phyloP scores from a whole-genome alignment of 35 echinoderm and acorn worm species.

The Amphiura filiformis region DNA sequence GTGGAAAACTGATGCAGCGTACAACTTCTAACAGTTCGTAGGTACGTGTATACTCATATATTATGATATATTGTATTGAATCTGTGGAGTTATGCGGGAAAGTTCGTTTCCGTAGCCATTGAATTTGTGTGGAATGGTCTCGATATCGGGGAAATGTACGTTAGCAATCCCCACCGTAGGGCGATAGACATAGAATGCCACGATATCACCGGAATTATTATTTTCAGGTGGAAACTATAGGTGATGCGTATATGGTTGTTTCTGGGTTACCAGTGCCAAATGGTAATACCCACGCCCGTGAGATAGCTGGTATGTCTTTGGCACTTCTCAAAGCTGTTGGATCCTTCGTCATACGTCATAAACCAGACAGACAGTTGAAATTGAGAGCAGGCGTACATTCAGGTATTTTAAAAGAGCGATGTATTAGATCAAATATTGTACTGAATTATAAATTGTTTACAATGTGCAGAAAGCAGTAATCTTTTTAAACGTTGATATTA shows the following conservation, averaged over 20 bases:
- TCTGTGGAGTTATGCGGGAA: background rate
- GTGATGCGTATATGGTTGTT: background rate
- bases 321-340: conserved; percentile 37
- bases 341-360: conserved; percentile 41
- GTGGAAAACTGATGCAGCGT: no score
- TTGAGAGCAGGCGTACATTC: conserved; percentile 57
- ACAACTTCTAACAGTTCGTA: background rate
- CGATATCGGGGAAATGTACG: background rate
- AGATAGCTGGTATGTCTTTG: conserved; percentile 54
- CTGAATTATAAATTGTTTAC: no score
- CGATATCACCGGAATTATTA: conserved; percentile 7
- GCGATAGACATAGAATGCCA: background rate
- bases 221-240: background rate
- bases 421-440: no score
- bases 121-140: no score
- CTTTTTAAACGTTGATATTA: no score
- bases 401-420: conserved; percentile 28
- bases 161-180: background rate
- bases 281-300: conserved; percentile 39
- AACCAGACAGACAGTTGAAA: conserved; percentile 31
- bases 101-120: no score
- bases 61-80: background rate
- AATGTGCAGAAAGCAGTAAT: no score
- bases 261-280: background rate
- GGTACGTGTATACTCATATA: no score